Evolutionary conservation across 2,888 invertebrate genomes (phyloP).

Genomic region (Piscicola geometra): DNA sequence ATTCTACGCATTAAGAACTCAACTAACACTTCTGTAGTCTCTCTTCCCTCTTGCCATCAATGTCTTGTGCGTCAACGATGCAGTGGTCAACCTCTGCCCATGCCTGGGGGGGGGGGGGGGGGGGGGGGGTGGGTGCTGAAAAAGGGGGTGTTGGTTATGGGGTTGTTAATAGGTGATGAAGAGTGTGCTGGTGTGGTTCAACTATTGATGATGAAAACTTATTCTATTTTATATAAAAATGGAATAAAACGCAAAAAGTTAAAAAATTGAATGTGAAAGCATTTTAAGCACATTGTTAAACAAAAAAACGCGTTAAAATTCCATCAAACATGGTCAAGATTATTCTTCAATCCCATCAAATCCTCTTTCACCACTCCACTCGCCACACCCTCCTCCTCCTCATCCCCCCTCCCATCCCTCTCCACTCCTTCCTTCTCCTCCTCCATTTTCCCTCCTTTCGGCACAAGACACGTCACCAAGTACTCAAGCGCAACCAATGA

Average conservation of each 20-base stretch:
- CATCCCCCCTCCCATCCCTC: background rate
- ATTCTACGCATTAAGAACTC: too few species aligned
- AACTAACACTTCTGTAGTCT: constrained; percentile 19
- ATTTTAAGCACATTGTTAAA: too few species aligned
- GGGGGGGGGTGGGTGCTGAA: too few species aligned
- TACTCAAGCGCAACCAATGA: constrained; percentile 9
- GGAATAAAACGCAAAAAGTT: too few species aligned
- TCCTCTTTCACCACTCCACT: background rate
- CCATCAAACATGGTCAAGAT: too few species aligned
- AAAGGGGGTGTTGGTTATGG: too few species aligned
- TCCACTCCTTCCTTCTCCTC: background rate
- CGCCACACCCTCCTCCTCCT: background rate
- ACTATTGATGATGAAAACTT: too few species aligned
- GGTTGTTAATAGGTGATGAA: too few species aligned
- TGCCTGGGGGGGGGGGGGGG: background rate
- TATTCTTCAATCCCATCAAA: background rate
- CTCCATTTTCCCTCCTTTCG: background rate
- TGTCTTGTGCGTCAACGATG: constrained; percentile 13
- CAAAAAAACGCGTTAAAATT: too few species aligned
- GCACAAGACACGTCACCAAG: background rate
- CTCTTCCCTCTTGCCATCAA: constrained; percentile 24
- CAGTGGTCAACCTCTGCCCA: constrained; percentile 15
- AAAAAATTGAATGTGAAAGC: too few species aligned
- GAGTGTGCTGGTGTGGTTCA: too few species aligned
- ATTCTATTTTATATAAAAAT: too few species aligned